Percentiles rank a stretch among this genome's conserved stretches.
These are phyloP conservation scores for Acanthis flammea DNA, from an alignment of 2,797 vertebrate species.

Conservation along the genomic window DNA sequence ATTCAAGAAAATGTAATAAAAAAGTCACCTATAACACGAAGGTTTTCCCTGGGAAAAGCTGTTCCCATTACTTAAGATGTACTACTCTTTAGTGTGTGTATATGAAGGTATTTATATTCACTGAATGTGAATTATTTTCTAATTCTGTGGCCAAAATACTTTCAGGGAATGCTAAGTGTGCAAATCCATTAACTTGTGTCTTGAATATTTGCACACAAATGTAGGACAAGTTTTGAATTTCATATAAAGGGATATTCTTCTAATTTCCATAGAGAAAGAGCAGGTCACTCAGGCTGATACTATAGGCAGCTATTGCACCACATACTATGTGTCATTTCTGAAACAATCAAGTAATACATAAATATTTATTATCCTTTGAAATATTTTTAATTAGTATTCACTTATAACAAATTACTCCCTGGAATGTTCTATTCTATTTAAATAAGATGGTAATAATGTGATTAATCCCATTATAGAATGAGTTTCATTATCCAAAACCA, in stretches of 20 bases:
- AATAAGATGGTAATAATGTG: neutral
- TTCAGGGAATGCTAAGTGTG: slow-evolving; percentile 7
- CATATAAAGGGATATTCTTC: neutral
- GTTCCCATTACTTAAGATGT: slow-evolving; percentile 12
- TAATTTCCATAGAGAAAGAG: neutral
- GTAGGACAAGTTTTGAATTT: neutral
- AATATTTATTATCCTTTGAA: neutral
- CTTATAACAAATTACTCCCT: neutral
- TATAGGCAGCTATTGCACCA: neutral
- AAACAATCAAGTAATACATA: neutral
- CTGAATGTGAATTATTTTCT: neutral
- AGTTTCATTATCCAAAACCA: neutral
- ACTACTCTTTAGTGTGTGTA: neutral
- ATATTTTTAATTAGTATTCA: neutral
- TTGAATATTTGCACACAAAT: neutral
- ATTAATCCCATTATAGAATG: neutral
- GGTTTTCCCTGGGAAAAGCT: slow-evolving; percentile 36
- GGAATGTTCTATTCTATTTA: neutral
- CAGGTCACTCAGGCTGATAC: neutral
- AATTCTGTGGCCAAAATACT: neutral
- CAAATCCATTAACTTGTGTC: neutral
- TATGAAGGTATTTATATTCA: slow-evolving; percentile 7
- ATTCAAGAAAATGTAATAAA: slow-evolving; percentile 16
- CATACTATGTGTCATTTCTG: neutral
- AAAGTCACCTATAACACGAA: slow-evolving; percentile 5